These are phyloP conservation scores for Ammodytes marinus DNA, from an alignment of 2,113 vertebrate genomes.

Conservation along the genomic window DNA sequence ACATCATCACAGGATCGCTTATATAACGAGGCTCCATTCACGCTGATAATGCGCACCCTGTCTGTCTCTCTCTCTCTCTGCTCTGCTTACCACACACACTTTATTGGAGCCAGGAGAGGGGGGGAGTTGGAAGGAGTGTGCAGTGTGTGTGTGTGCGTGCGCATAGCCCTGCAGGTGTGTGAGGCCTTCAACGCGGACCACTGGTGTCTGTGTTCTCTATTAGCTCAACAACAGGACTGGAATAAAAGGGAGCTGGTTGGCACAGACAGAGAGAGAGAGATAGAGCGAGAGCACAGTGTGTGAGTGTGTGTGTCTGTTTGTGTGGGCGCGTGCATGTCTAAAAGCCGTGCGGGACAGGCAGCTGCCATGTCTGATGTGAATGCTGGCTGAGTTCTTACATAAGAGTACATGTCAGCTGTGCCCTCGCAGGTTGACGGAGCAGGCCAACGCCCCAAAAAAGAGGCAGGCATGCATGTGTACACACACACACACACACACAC, in stretches of 20 bases:
- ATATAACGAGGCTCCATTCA: conserved; percentile 79
- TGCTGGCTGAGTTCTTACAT: conserved; percentile 71
- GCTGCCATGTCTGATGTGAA: conserved; percentile 79
- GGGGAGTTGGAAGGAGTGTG: conserved; percentile 33
- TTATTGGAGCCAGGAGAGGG: conserved; percentile 32
- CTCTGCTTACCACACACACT: conserved; percentile 29
- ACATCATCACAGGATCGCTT: conserved; percentile 79
- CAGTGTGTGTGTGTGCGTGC: neutral
- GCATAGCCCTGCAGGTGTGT: conserved; percentile 25
- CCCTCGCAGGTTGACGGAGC: conserved; percentile 57
- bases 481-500: neutral
- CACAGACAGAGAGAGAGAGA: conserved; percentile 45
- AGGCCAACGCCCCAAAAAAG: conserved; percentile 39
- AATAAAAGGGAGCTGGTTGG: conserved; percentile 66
- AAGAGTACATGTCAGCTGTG: conserved; percentile 70
- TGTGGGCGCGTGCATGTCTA: conserved; percentile 39
- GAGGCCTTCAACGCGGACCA: conserved; percentile 22
- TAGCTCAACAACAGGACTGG: conserved; percentile 47
- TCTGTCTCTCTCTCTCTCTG: conserved; percentile 43
- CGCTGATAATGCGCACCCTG: conserved; percentile 65
- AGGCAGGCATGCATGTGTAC: neutral
- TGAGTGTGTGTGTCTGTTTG: conserved; percentile 37
- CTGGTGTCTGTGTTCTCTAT: conserved; percentile 49
- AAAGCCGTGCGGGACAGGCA: conserved; percentile 68
- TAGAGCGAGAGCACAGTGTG: conserved; percentile 4